Evolutionary conservation across 2,797 vertebrate genomes (phyloP), one percentile per base, ranked within the genome.

Genomic region (Hypotaenidia philippensis): DNA sequence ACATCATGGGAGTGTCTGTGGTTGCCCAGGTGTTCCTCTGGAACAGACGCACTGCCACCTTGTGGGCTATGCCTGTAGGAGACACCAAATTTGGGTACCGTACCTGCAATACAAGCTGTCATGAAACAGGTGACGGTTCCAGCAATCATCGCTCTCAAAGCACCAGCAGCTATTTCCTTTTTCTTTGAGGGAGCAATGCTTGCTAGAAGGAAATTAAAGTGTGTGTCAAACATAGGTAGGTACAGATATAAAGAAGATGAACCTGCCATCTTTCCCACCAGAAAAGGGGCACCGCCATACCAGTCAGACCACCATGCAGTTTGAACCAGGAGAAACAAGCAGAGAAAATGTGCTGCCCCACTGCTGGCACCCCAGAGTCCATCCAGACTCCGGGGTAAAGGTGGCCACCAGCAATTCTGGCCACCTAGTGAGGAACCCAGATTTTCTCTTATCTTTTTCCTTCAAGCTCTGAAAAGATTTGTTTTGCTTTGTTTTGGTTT

Each of bases 51-150:
- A 27, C 36, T 86, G 56, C 68, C 68, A 29, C 10, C 8, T 19
- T 6, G 12, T 59, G 83, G 77, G 15, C 36, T 38, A 4, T 1
- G 31, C 5, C 26, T 18, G 11, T 1, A 13, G 13, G 31, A 17
- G 8, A 66, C 36, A 53, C 25, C 32, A 40, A 26, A 32, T 10
- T 23, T 1, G 1, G 5, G 15, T 4, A 38, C 6, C 0, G 50
- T 97, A 99, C 99, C 99, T 98, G 99, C 98, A 1, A 99, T 94
- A 57, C 99, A 99, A 49, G 99, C 99, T 0, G 99, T 99, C 98
- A 99, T 98, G 94, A 99, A 99, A 83, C 98, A 98, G 53, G 99
- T 97, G 1, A 96, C 83, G 0, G 98, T 98, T 65, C 99, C 99
- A 0, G 98, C 97, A 19, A 99, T 98, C 97, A 99, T 97, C 10